phyloP scores from a whole-genome alignment of 2,113 vertebrate genomes.

The Cygnus atratus region DNA sequence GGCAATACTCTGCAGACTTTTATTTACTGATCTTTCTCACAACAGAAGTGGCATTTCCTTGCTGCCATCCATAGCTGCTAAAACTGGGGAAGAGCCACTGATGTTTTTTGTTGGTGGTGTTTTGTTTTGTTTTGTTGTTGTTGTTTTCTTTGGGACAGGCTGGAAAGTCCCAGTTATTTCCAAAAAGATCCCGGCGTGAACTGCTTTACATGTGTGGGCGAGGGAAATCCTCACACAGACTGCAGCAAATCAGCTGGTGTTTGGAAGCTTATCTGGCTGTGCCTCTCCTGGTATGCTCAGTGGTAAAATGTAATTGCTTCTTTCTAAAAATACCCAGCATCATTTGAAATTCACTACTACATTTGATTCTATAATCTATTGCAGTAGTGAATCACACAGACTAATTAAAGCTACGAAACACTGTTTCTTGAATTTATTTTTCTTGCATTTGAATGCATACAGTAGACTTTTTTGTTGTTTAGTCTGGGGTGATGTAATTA shows the following conservation, averaged over 20 bases:
- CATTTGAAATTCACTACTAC: not conserved
- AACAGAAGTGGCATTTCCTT: not conserved
- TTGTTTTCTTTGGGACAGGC: not conserved
- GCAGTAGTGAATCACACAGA: not conserved
- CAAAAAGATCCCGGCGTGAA: not conserved
- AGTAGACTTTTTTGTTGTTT: not conserved
- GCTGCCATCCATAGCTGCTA: not conserved
- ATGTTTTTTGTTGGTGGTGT: not conserved
- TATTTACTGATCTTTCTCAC: not conserved
- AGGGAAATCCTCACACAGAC: not conserved
- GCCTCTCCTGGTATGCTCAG: not conserved
- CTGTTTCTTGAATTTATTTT: not conserved
- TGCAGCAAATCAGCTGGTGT: not conserved
- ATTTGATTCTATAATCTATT: not conserved
- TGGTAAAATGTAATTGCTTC: not conserved
- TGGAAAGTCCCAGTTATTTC: not conserved
- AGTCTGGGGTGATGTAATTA: not conserved
- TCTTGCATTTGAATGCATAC: not conserved
- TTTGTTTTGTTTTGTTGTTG: not conserved
- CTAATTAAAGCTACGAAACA: not conserved
- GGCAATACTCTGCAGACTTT: not conserved
- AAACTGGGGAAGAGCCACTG: not conserved
- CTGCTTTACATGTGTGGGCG: not conserved
- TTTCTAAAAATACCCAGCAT: slow-evolving; percentile 9
- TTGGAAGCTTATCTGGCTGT: not conserved